phyloP scores from a whole-genome alignment of 2,113 vertebrate genomes.

The Dissostichus mawsoni region DNA sequence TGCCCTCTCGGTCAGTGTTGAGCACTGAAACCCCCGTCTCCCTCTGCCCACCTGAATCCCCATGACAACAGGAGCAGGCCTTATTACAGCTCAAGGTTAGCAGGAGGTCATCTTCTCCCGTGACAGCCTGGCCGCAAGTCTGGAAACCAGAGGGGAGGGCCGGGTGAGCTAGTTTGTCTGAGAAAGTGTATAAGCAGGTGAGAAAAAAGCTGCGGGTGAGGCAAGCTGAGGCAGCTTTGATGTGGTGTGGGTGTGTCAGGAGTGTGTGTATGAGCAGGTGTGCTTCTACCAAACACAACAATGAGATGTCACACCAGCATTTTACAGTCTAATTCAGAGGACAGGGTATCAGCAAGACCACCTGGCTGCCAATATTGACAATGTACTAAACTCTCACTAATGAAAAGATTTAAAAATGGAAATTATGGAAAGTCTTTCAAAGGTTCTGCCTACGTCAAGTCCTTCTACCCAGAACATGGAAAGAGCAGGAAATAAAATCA shows the following conservation, averaged over 20 bases:
- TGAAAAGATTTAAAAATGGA: not conserved
- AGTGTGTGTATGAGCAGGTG: not conserved
- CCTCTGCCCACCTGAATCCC: slow-evolving; percentile 63
- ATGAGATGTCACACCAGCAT: not conserved
- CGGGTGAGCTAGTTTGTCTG: slow-evolving; percentile 1
- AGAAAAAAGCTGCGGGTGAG: slow-evolving; percentile 5
- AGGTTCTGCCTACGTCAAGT: not conserved
- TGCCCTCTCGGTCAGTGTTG: slow-evolving; percentile 47
- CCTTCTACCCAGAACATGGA: not conserved
- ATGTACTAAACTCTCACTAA: not conserved
- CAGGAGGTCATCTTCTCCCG: slow-evolving; percentile 71
- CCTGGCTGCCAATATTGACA: not conserved
- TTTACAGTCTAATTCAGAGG: not conserved
- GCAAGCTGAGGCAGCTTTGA: slow-evolving; percentile 31
- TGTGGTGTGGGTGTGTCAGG: slow-evolving; percentile 27
- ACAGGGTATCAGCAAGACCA: not conserved
- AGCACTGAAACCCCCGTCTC: slow-evolving; percentile 26
- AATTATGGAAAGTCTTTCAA: not conserved
- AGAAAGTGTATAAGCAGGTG: slow-evolving; percentile 26
- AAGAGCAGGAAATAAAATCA: not conserved
- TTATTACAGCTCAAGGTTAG: slow-evolving; percentile 81
- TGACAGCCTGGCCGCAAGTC: slow-evolving; percentile 66
- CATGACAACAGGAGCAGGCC: slow-evolving; percentile 60
- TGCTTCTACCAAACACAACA: slow-evolving; percentile 3
- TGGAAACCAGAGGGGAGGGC: slow-evolving; percentile 12